phyloP scores from a whole-genome alignment of 2,797 vertebrate species.

The Parambassis ranga region DNA sequence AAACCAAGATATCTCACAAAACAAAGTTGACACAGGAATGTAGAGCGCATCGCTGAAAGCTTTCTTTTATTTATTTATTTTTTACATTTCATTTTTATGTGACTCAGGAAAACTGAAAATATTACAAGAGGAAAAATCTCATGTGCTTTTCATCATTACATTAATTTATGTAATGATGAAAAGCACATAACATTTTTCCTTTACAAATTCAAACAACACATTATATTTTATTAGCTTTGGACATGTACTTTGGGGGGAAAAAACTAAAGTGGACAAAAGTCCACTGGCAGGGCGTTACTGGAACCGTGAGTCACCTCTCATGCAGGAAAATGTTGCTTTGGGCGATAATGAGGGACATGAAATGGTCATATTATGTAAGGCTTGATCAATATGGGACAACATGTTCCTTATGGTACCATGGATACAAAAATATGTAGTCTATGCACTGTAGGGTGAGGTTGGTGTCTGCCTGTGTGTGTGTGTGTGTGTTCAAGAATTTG shows the following conservation, averaged over 20 bases:
- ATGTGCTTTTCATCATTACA: background rate
- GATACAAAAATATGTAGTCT: constrained; percentile 62
- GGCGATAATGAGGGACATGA: constrained; percentile 25
- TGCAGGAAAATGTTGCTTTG: constrained; percentile 23
- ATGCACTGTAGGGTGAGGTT: constrained; percentile 34
- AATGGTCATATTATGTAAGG: constrained; percentile 24
- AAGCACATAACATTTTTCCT: no score
- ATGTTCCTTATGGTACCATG: constrained; percentile 42
- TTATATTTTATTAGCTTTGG: constrained; percentile 15
- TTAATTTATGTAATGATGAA: no score
- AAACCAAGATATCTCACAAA: background rate
- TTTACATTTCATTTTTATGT: background rate
- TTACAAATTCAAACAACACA: constrained; percentile 19
- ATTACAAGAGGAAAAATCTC: background rate
- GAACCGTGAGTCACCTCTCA: constrained; percentile 21
- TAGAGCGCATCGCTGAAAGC: background rate
- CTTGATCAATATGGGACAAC: constrained; percentile 19
- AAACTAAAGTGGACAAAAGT: background rate
- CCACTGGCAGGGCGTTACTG: constrained; percentile 13
- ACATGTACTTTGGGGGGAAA: constrained; percentile 9
- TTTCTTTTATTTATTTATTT: background rate
- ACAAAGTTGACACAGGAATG: constrained; percentile 6
- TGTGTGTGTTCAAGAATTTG: constrained; percentile 65
- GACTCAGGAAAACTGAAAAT: constrained; percentile 6
- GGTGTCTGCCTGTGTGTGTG: constrained; percentile 10